Evolutionary conservation across 2,888 invertebrate species (phyloP).

Genomic region (Dascillus cervinus): DNA sequence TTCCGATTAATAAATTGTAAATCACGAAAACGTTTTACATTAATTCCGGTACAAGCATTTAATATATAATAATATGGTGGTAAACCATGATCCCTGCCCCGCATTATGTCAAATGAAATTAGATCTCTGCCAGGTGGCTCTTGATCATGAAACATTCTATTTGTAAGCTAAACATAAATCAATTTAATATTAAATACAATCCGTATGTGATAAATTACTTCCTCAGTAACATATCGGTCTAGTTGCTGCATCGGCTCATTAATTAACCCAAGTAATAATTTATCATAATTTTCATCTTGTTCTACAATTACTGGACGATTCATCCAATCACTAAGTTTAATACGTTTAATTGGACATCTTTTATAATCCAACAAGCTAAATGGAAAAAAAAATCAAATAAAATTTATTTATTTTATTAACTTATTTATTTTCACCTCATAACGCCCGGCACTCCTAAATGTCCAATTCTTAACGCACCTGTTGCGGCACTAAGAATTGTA

Average conservation of each 20-base stretch:
- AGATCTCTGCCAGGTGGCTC: not conserved
- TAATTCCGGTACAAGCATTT: slow-evolving; percentile 2
- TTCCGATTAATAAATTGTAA: too few relatives aligned
- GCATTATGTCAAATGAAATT: slow-evolving; percentile 1
- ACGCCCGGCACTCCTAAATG: slow-evolving; percentile 50
- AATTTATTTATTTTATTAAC: not conserved
- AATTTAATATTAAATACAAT: too few relatives aligned
- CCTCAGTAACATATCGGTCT: not conserved
- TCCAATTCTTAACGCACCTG: slow-evolving; percentile 59
- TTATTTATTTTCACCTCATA: slow-evolving; percentile 19
- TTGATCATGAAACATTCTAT: too few relatives aligned
- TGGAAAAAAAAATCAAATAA: not conserved
- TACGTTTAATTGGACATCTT: not conserved
- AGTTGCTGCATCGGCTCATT: slow-evolving; percentile 3
- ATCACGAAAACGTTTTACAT: not conserved
- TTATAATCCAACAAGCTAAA: not conserved
- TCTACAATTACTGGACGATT: not conserved
- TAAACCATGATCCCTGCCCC: slow-evolving; percentile 6
- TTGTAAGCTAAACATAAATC: too few relatives aligned
- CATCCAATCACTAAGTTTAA: not conserved
- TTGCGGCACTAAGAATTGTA: slow-evolving; percentile 61
- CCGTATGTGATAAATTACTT: too few relatives aligned
- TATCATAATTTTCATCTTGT: not conserved
- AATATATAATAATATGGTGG: slow-evolving; percentile 12
- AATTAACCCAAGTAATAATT: not conserved